These are phyloP conservation scores for Phengaris arion DNA, from an alignment of 2,888 invertebrate genomes.

Conservation along the genomic window DNA sequence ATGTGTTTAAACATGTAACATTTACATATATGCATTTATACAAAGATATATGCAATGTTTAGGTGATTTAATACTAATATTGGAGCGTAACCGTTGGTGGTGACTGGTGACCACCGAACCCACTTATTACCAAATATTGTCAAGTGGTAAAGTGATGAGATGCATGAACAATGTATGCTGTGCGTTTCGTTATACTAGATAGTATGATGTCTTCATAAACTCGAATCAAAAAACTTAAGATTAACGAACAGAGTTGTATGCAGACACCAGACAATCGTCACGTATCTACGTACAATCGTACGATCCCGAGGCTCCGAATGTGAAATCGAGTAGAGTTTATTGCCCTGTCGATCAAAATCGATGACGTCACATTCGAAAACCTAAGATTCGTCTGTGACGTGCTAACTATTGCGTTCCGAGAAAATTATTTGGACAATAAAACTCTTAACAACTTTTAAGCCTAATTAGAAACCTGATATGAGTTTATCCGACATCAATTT, in stretches of 20 bases:
- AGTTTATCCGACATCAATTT: conserved; percentile 46
- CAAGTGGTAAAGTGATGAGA: conserved; percentile 67
- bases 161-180: conserved; percentile 58
- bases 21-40: conserved; percentile 80
- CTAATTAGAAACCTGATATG: conserved; percentile 39
- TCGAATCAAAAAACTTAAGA: conserved; percentile 39
- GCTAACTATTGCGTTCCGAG: conserved; percentile 9
- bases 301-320: not conserved
- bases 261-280: conserved; percentile 9
- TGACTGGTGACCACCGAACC: conserved; percentile 68
- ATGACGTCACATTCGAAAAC: not conserved
- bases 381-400: not conserved
- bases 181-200: conserved; percentile 69
- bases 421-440: conserved; percentile 21
- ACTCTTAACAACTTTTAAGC: conserved; percentile 29
- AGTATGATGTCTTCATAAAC: conserved; percentile 64
- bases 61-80: conserved; percentile 76
- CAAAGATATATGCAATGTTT: conserved; percentile 80
- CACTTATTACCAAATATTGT: conserved; percentile 79
- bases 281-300: not conserved
- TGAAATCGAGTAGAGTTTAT: conserved; percentile 10
- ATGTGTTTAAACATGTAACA: conserved; percentile 81
- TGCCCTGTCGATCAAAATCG: conserved; percentile 5
- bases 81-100: conserved; percentile 73
- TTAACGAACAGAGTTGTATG: conserved; percentile 9